phyloP scores from a whole-genome alignment of 2,113 vertebrate species.

The Chaenogobius annularis region DNA sequence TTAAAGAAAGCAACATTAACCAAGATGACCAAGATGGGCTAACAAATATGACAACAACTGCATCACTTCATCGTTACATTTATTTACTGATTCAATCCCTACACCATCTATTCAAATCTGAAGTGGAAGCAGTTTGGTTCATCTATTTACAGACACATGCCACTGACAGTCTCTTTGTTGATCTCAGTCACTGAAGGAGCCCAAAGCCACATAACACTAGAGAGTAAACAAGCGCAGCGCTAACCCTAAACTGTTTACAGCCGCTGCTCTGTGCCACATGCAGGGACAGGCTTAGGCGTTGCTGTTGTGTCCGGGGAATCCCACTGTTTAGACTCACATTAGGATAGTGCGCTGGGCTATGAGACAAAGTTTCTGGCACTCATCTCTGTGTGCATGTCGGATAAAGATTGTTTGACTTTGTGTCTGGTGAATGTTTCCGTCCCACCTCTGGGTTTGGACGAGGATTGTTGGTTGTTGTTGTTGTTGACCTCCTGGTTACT shows the following conservation, averaged over 20 bases:
- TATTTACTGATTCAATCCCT: neutral
- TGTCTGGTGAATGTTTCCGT: slow-evolving; percentile 28
- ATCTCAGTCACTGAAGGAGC: slow-evolving; percentile 61
- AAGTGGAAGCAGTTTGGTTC: slow-evolving; percentile 18
- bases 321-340: slow-evolving; percentile 62
- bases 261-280: slow-evolving; percentile 46
- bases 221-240: slow-evolving; percentile 32
- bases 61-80: neutral
- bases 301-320: slow-evolving; percentile 72
- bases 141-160: slow-evolving; percentile 50
- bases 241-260: slow-evolving; percentile 71
- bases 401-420: slow-evolving; percentile 62
- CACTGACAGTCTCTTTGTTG: slow-evolving; percentile 52
- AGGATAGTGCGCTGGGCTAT: slow-evolving; percentile 30
- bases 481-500: slow-evolving; percentile 62
- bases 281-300: slow-evolving; percentile 61
- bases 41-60: too few species aligned
- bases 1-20: too few species aligned
- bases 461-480: slow-evolving; percentile 56
- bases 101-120: slow-evolving; percentile 13
- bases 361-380: slow-evolving; percentile 7
- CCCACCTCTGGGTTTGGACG: slow-evolving; percentile 53
- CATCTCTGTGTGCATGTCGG: slow-evolving; percentile 33
- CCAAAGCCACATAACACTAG: slow-evolving; percentile 44
- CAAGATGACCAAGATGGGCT: too few species aligned